Percentiles rank a stretch among this genome's conserved stretches.
Evolutionary conservation across 1,140 invertebrate genomes (phyloP).

Genomic region (Micrasema minimum): DNA sequence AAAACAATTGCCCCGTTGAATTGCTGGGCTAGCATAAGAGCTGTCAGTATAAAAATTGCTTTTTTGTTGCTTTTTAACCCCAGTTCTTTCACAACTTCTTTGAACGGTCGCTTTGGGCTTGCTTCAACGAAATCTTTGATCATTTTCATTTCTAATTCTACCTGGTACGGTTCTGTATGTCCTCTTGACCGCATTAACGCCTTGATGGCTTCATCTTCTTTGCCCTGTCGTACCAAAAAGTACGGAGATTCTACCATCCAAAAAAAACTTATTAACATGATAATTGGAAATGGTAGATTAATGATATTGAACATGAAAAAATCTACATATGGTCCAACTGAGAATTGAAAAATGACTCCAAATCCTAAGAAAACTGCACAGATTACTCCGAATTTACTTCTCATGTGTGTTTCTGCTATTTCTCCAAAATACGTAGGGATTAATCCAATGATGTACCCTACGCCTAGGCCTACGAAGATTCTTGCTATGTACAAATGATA

Average conservation of each 20-base stretch:
- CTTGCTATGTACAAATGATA: background rate
- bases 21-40: slow-evolving; percentile 15
- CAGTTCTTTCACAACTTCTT: slow-evolving; percentile 23
- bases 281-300: slow-evolving; percentile 63
- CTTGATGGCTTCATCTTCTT: slow-evolving; percentile 65
- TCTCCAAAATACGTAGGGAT: slow-evolving; percentile 20
- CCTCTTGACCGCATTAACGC: slow-evolving; percentile 55
- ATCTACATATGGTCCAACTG: too few relatives aligned
- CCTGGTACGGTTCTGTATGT: too few relatives aligned
- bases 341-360: background rate
- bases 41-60: slow-evolving; percentile 8
- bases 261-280: slow-evolving; percentile 68
- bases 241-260: slow-evolving; percentile 76
- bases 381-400: slow-evolving; percentile 3
- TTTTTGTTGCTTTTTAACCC: slow-evolving; percentile 23
- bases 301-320: too few relatives aligned
- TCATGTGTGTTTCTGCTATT: slow-evolving; percentile 22
- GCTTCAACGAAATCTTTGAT: background rate
- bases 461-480: slow-evolving; percentile 1
- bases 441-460: background rate
- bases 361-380: background rate
- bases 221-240: slow-evolving; percentile 71
- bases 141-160: background rate
- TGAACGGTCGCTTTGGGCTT: slow-evolving; percentile 44
- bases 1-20: slow-evolving; percentile 23